Evolutionary conservation across 2,797 vertebrate species (phyloP).

Genomic region (Harpagifer antarcticus): DNA sequence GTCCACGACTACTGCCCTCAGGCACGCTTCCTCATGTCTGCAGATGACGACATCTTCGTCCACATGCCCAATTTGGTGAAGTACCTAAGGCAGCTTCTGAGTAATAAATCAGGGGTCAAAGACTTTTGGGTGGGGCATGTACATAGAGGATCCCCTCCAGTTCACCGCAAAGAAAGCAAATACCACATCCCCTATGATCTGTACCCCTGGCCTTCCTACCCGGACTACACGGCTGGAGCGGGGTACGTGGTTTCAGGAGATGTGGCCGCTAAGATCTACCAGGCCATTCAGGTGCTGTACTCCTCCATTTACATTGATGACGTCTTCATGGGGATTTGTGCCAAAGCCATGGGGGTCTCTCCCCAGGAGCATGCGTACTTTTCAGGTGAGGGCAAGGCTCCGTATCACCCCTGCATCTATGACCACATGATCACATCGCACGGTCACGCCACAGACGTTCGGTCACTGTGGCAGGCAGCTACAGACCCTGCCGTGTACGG

Average conservation of each 20-base stretch:
- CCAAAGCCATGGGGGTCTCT: conserved; percentile 89
- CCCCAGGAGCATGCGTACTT: conserved; percentile 91
- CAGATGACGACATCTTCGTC: conserved; percentile 94
- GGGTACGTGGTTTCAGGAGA: conserved; percentile 92
- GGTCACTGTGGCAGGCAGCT: conserved; percentile 88
- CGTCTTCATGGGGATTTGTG: conserved; percentile 98
- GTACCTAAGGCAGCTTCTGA: conserved; percentile 86
- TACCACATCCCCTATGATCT: conserved; percentile 90
- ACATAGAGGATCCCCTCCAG: conserved; percentile 89
- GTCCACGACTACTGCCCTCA: conserved; percentile 88
- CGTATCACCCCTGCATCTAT: conserved; percentile 93
- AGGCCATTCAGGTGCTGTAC: conserved; percentile 88
- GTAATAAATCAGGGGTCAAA: conserved; percentile 68
- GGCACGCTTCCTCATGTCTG: conserved; percentile 94
- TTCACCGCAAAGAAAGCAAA: conserved; percentile 90
- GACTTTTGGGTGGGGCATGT: conserved; percentile 94
- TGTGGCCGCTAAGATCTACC: conserved; percentile 90
- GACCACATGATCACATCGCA: conserved; percentile 96
- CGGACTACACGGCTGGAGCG: conserved; percentile 94
- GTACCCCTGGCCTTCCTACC: conserved; percentile 94
- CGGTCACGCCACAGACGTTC: conserved; percentile 88
- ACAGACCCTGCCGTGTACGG: conserved; percentile 82
- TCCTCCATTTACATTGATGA: conserved; percentile 95
- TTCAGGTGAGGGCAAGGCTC: conserved; percentile 92
- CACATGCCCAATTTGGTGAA: conserved; percentile 93